phyloP scores from a whole-genome alignment of 1,140 invertebrate species.

The Luehdorfia chinensis region DNA sequence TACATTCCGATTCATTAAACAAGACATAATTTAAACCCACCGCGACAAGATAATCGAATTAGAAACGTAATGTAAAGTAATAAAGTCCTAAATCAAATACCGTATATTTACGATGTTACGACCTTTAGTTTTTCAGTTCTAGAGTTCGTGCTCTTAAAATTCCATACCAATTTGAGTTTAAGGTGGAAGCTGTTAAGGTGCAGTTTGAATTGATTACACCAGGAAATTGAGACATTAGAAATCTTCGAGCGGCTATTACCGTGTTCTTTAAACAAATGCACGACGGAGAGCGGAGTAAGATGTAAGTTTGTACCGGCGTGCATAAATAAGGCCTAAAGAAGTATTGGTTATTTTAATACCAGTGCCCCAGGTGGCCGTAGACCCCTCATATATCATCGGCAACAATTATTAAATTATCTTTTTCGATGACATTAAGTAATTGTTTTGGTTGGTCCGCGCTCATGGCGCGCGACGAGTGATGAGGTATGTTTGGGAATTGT shows the following conservation, averaged over 20 bases:
- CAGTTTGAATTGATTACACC: conserved; percentile 25
- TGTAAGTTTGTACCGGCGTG: conserved; percentile 63
- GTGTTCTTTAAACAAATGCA: conserved; percentile 76
- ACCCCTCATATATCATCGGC: conserved; percentile 63
- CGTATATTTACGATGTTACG: conserved; percentile 21
- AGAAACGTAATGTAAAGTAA: conserved; percentile 24
- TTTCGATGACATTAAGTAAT: conserved; percentile 76
- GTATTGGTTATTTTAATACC: conserved; percentile 70
- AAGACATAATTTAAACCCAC: conserved; percentile 72
- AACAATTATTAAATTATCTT: conserved; percentile 77
- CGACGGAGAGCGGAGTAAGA: conserved; percentile 62
- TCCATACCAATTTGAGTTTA: conserved; percentile 31
- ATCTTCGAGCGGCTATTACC: conserved; percentile 68
- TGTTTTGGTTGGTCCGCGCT: conserved; percentile 56
- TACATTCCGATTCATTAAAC: conserved; percentile 71
- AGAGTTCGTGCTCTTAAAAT: conserved; percentile 43
- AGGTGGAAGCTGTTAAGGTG: conserved; percentile 26
- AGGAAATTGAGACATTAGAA: conserved; percentile 75
- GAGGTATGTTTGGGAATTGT: conserved; percentile 61
- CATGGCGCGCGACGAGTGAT: conserved; percentile 51
- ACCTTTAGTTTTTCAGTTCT: conserved; percentile 31
- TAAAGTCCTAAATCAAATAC: conserved; percentile 34
- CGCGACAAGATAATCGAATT: conserved; percentile 30
- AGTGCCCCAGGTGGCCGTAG: conserved; percentile 64
- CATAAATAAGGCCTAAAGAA: conserved; percentile 64